Evolutionary conservation across 2,113 vertebrate genomes (phyloP).

Genomic region (Hoplias malabaricus): DNA sequence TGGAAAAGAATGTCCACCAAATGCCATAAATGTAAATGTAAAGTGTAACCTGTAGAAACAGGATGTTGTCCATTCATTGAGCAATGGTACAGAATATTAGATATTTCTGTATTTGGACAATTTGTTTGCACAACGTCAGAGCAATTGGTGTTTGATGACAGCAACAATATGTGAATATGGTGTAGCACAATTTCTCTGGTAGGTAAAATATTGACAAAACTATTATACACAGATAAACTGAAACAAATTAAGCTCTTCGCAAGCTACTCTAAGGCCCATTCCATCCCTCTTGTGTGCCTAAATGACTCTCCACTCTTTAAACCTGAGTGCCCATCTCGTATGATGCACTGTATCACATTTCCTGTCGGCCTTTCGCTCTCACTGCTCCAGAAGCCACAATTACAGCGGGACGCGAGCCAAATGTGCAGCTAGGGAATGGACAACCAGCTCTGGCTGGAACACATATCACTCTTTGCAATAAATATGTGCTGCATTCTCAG

Average conservation of each 20-base stretch:
- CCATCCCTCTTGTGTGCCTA: neutral
- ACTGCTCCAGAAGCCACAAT: slow-evolving; percentile 56
- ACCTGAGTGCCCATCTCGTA: neutral
- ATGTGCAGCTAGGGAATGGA: slow-evolving; percentile 46
- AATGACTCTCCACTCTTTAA: slow-evolving; percentile 6
- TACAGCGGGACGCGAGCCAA: slow-evolving; percentile 50
- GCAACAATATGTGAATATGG: neutral
- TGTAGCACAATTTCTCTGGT: neutral
- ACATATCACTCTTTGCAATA: slow-evolving; percentile 50
- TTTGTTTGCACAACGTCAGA: too few relatives aligned
- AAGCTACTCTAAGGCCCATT: neutral
- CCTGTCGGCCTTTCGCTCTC: slow-evolving; percentile 25
- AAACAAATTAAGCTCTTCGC: neutral
- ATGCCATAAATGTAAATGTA: too few relatives aligned
- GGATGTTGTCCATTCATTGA: too few relatives aligned
- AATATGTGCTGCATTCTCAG: slow-evolving; percentile 14
- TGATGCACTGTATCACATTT: neutral
- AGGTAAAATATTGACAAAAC: neutral
- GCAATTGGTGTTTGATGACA: too few relatives aligned
- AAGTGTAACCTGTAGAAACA: too few relatives aligned
- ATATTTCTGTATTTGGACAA: too few relatives aligned
- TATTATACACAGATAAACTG: slow-evolving; percentile 9
- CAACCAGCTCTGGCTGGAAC: slow-evolving; percentile 54
- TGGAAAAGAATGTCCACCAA: too few relatives aligned
- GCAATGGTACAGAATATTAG: too few relatives aligned